phyloP scores from a whole-genome alignment of 2,888 invertebrate species.

The Tortricodes alternella region DNA sequence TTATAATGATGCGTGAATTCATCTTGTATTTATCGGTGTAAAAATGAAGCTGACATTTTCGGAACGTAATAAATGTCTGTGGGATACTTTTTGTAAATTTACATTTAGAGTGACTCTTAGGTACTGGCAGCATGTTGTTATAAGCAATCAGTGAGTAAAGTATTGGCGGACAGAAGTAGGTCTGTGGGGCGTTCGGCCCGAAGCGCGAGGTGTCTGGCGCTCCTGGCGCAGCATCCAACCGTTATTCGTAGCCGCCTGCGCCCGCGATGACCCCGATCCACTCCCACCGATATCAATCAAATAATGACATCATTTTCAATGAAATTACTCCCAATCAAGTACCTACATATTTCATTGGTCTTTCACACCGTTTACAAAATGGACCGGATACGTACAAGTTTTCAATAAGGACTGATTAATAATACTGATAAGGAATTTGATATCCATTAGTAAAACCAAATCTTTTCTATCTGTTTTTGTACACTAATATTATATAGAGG shows the following conservation, averaged over 20 bases:
- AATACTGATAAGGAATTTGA: background rate
- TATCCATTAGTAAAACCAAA: background rate
- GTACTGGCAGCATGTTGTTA: background rate
- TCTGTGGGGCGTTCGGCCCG: conserved; percentile 57
- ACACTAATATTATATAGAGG: no score
- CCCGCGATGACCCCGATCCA: conserved; percentile 73
- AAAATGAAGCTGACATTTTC: background rate
- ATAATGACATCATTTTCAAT: conserved; percentile 6
- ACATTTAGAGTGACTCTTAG: background rate
- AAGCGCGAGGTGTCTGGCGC: conserved; percentile 27
- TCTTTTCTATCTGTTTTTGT: background rate
- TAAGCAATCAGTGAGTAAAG: background rate
- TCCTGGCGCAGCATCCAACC: conserved; percentile 60
- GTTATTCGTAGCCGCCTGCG: conserved; percentile 54
- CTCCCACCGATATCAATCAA: conserved; percentile 49
- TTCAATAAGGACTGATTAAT: background rate
- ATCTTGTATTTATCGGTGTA: background rate
- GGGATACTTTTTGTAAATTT: background rate
- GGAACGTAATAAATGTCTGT: background rate
- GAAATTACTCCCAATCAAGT: background rate
- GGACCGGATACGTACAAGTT: background rate
- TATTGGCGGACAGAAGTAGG: conserved; percentile 48
- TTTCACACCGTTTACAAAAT: conserved; percentile 2
- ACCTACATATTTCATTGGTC: background rate
- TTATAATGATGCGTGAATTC: background rate